Evolutionary conservation across 2,113 vertebrate species (phyloP).

Genomic region (Corvus hawaiiensis): DNA sequence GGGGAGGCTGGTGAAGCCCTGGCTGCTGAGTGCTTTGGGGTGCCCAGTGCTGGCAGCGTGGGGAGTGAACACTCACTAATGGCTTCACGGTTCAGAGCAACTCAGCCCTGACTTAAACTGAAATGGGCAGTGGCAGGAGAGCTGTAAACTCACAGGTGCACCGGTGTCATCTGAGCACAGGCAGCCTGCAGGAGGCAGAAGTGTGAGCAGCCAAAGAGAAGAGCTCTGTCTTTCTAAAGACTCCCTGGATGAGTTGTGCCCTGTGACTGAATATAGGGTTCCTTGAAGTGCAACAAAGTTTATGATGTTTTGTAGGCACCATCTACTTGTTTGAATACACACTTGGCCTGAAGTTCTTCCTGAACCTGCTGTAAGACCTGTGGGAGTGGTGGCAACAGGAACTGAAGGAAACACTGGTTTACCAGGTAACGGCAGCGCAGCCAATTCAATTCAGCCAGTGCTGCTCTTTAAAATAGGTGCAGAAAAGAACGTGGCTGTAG

Average conservation of each 20-base stretch:
- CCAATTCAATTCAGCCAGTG: background rate
- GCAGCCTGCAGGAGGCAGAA: accelerated
- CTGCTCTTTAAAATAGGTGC: background rate
- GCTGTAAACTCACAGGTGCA: background rate
- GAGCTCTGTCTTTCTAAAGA: background rate
- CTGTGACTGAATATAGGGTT: background rate
- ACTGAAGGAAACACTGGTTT: background rate
- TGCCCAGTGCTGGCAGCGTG: background rate
- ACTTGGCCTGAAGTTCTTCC: background rate
- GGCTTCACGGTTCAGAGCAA: background rate
- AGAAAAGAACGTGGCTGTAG: background rate
- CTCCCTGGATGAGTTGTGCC: background rate
- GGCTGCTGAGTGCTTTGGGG: background rate
- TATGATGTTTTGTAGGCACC: background rate
- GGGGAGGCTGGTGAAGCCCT: background rate
- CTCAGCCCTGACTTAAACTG: background rate
- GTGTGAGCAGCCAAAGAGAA: background rate
- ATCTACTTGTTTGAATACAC: background rate
- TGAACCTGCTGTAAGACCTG: background rate
- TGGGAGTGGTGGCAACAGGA: background rate
- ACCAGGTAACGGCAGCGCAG: background rate
- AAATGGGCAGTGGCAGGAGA: background rate
- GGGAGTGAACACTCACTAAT: background rate
- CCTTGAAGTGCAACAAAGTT: background rate
- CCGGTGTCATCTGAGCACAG: accelerated